Evolutionary conservation across 2,113 vertebrate species (phyloP).

Genomic region (Euleptes europaea): DNA sequence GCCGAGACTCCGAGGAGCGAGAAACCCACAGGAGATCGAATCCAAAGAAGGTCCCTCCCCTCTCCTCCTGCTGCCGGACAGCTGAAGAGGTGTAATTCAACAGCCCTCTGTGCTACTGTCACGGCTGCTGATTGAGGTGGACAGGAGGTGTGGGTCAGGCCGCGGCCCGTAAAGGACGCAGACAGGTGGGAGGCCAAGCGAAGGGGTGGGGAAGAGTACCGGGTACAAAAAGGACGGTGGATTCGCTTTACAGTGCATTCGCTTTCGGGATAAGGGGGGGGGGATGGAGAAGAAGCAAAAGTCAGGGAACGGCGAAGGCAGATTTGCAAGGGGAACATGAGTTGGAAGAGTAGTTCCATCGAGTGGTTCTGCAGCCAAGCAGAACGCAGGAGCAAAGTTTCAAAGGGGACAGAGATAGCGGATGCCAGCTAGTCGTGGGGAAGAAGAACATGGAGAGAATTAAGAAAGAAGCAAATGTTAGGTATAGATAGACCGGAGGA

Average conservation of each 20-base stretch:
- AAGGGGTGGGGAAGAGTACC: conserved; percentile 58
- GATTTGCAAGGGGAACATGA: neutral
- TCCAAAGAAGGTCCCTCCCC: neutral
- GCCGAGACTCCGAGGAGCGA: conserved; percentile 41
- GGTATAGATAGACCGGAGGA: neutral
- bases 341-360: rapidly evolving
- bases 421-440: neutral
- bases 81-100: conserved; percentile 94
- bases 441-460: neutral
- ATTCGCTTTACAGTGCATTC: conserved; percentile 24
- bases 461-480: neutral
- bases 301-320: neutral
- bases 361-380: rapidly evolving
- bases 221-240: conserved; percentile 85
- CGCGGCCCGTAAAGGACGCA: conserved; percentile 89
- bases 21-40: conserved; percentile 30
- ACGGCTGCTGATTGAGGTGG: conserved; percentile 90
- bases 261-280: neutral
- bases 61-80: conserved; percentile 72
- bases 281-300: neutral
- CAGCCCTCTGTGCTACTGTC: conserved; percentile 84
- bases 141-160: conserved; percentile 89
- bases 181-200: conserved; percentile 86
- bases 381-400: rapidly evolving
- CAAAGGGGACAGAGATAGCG: neutral